Evolutionary conservation across 2,797 vertebrate species (phyloP).

Genomic region (Microctenopoma stevenorrisi): DNA sequence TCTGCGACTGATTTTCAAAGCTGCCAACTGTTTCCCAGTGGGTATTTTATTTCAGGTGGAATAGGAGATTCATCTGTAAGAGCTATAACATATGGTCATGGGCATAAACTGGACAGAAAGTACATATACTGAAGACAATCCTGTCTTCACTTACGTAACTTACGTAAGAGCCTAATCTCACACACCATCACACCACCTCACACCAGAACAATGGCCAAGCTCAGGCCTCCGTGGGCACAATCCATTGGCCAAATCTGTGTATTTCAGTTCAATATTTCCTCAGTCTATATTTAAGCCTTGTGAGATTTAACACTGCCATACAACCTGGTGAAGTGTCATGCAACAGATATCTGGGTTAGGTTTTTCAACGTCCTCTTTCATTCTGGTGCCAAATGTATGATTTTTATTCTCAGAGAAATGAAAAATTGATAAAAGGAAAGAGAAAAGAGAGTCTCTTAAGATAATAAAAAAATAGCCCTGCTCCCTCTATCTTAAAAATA

Average conservation of each 20-base stretch:
- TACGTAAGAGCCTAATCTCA: constrained; percentile 59
- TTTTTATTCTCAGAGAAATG: constrained; percentile 2
- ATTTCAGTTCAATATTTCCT: constrained; percentile 32
- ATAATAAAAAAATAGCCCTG: constrained; percentile 5
- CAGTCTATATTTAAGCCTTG: constrained; percentile 43
- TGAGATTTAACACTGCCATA: constrained; percentile 3
- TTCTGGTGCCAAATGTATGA: background rate
- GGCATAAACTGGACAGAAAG: constrained; percentile 6
- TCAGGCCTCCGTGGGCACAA: constrained; percentile 27
- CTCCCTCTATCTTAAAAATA: constrained; percentile 17
- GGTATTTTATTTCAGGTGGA: constrained; percentile 41
- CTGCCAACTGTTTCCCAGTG: constrained; percentile 30
- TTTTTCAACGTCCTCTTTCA: constrained; percentile 16
- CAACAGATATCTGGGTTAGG: constrained; percentile 14
- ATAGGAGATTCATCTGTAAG: constrained; percentile 41
- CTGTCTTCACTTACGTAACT: constrained; percentile 2
- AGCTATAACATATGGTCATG: constrained; percentile 30
- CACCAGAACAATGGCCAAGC: constrained; percentile 51
- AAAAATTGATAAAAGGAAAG: background rate
- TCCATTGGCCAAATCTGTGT: constrained; percentile 22
- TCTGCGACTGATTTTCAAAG: constrained; percentile 26
- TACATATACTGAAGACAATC: background rate
- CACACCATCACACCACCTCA: constrained; percentile 33
- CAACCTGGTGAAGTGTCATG: background rate
- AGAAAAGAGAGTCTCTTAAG: constrained; percentile 4